These are phyloP conservation scores for Thymallus thymallus DNA, from an alignment of 2,113 vertebrate genomes.

Conservation along the genomic window DNA sequence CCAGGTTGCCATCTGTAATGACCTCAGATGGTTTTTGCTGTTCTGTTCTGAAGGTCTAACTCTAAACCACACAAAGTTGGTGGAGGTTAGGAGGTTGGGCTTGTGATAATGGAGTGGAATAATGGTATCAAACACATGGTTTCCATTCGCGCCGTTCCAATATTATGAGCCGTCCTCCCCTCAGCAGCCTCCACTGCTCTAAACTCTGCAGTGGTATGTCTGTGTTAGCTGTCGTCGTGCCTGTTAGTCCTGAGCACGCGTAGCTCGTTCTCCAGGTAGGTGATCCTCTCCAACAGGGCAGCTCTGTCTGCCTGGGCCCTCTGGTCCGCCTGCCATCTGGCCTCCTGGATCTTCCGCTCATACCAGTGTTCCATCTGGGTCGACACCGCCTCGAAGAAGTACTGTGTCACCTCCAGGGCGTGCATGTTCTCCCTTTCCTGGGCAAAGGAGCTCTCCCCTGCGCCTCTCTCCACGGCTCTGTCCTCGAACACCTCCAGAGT, in stretches of 20 bases:
- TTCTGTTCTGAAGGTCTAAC: neutral
- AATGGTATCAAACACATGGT: too few relatives aligned
- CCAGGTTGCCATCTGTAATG: neutral
- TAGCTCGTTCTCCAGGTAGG: constrained; percentile 87
- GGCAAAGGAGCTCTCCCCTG: constrained; percentile 32
- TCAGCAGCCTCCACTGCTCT: too few relatives aligned
- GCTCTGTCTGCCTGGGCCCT: constrained; percentile 83
- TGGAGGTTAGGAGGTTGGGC: too few relatives aligned
- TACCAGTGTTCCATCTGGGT: constrained; percentile 98
- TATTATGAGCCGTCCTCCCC: too few relatives aligned
- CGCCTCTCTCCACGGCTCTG: constrained; percentile 33
- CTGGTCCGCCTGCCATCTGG: constrained; percentile 82
- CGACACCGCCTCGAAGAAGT: constrained; percentile 93
- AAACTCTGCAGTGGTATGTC: neutral
- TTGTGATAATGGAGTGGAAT: too few relatives aligned
- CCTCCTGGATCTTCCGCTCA: constrained; percentile 91
- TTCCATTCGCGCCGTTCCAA: too few relatives aligned
- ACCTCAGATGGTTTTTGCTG: neutral
- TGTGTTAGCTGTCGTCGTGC: constrained; percentile 77
- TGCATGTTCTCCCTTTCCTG: constrained; percentile 77
- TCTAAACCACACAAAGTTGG: too few relatives aligned
- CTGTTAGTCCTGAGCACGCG: constrained; percentile 80
- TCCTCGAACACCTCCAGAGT: constrained; percentile 53
- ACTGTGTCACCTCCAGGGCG: constrained; percentile 91
- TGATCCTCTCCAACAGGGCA: constrained; percentile 81